Evolutionary conservation across 2,888 invertebrate species (phyloP).

Genomic region (Andrena fulva): DNA sequence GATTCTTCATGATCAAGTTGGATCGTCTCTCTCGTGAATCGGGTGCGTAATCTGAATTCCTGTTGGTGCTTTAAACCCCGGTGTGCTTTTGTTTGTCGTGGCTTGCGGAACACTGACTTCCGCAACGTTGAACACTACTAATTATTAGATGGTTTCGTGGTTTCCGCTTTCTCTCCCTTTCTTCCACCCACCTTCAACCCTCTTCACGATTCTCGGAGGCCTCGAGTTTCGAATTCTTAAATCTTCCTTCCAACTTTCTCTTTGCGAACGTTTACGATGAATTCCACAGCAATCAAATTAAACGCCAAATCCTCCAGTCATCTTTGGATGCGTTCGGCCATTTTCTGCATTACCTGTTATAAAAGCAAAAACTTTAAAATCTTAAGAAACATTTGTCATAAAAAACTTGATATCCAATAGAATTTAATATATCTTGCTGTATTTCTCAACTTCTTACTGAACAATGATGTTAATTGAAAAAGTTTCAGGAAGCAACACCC

Average conservation of each 20-base stretch:
- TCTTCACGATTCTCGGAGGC: background rate
- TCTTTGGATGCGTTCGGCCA: too few species aligned
- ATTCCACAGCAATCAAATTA: background rate
- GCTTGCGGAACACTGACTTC: conserved; percentile 37
- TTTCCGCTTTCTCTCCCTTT: conserved; percentile 38
- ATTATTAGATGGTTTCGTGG: conserved; percentile 56
- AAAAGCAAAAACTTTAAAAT: too few species aligned
- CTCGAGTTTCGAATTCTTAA: conserved; percentile 35
- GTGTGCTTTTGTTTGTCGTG: conserved; percentile 44
- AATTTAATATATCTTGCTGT: too few species aligned
- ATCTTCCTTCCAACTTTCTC: conserved; percentile 44
- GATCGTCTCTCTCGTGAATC: conserved; percentile 49
- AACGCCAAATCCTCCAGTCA: background rate
- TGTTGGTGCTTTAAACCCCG: conserved; percentile 30
- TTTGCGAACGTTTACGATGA: conserved; percentile 20
- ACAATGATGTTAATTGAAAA: too few species aligned
- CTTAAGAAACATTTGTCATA: too few species aligned
- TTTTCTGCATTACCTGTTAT: too few species aligned
- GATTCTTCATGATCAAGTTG: conserved; percentile 70
- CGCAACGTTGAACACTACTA: conserved; percentile 57
- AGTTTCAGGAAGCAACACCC: too few species aligned
- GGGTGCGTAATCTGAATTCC: conserved; percentile 56
- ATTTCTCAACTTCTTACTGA: too few species aligned
- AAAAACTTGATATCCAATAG: too few species aligned
- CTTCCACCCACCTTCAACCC: conserved; percentile 1